Percentiles rank a stretch among this genome's conserved stretches.
These are phyloP conservation scores for Plebejus anna DNA, from an alignment of 2,888 invertebrate genomes.

Conservation along the genomic window DNA sequence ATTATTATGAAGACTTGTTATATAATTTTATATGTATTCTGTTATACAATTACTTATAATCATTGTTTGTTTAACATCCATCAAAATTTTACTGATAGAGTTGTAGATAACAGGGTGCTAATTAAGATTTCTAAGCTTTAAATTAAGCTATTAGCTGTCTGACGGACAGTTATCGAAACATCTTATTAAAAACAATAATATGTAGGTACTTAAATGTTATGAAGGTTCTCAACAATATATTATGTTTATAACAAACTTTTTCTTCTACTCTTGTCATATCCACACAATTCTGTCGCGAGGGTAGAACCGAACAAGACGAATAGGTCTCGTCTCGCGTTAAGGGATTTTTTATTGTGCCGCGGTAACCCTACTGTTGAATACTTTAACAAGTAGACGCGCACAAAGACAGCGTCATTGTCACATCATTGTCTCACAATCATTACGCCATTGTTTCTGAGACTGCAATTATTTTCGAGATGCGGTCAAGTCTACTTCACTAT, in stretches of 20 bases:
- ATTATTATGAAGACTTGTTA: background rate
- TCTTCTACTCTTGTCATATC: constrained; percentile 43
- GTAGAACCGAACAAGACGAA: constrained; percentile 67
- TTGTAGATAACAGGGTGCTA: too few relatives aligned
- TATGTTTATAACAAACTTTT: background rate
- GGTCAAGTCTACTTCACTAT: constrained; percentile 3
- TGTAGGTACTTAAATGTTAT: too few relatives aligned
- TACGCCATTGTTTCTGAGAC: background rate
- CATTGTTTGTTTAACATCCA: background rate
- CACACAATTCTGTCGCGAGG: constrained; percentile 54
- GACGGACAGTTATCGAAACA: too few relatives aligned
- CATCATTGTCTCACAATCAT: constrained; percentile 19
- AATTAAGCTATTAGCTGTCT: too few relatives aligned
- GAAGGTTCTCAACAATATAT: background rate
- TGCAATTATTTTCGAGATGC: constrained; percentile 21
- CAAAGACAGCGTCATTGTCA: constrained; percentile 17
- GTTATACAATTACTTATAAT: background rate
- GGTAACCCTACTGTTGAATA: constrained; percentile 67
- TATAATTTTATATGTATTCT: background rate
- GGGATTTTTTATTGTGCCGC: constrained; percentile 80
- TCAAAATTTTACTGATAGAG: too few relatives aligned
- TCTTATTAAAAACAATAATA: too few relatives aligned
- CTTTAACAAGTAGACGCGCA: constrained; percentile 48
- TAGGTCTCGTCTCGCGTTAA: constrained; percentile 74
- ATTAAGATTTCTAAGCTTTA: too few relatives aligned